Base-by-base conservation (phyloP, 2,113 vertebrate genomes). In the Tiliqua scincoides region DNA sequence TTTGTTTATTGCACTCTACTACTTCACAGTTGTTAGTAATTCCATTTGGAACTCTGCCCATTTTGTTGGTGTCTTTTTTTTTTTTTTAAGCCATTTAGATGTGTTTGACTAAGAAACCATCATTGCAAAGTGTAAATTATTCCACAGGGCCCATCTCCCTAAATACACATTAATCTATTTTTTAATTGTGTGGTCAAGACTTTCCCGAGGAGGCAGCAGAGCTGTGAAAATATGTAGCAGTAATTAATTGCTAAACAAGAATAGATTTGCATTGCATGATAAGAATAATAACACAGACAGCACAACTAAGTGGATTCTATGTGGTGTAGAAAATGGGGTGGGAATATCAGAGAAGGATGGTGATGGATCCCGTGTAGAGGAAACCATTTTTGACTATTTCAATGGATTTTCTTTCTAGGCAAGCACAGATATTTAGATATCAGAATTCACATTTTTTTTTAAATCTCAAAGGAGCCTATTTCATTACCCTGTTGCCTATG, bases 161-260 rank as follows among this genome's bases (percentile, higher is more conserved):
- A 93, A 94, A 88, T 92, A 94, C 91, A 73, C 87, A 92, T 91
- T 90, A 93, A 93, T 94, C 77, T 40, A 2, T 87, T 94, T 87
- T 73, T 90, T 90, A 93, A 94, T 87, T 74, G 79, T 78, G 43
- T 83, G 5, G 82, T 86, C 11, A 88, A 93, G 82, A 73, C 89
- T 90, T 77, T 92, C 88, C 93, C 91, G 67, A 91, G 94, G 88
- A 92, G 88, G 57, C 75, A 75, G 62, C 54, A 73, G 86, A 88
- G 89, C 89, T 90, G 91, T 90, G 91, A 87, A 93, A 94, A 85
- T 89, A 92, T 87, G 87, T 83, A 93, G 72, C 70, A 32, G 61
- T 89, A 95, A 96, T 96, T 94, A 96, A 95, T 96, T 92, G 91
- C 90, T 25, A 59, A 59, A 43, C 88, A 88, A 86, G 88, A 91